Base-by-base conservation (phyloP, 2,797 vertebrate species). In the Manis crassicaudata region DNA sequence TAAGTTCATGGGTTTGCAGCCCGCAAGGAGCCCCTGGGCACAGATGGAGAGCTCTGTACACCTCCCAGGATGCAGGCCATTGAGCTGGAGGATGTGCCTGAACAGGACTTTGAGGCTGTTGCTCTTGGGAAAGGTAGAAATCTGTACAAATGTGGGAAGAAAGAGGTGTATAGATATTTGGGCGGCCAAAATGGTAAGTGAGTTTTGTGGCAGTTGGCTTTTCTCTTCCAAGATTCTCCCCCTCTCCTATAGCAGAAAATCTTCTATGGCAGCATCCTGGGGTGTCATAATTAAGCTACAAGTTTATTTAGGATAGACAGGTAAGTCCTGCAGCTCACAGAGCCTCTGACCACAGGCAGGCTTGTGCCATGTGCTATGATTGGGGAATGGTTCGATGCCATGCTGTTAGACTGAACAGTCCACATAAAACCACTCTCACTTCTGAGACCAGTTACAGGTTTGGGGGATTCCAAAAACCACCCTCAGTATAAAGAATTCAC, bases 311-410 rank as follows among this genome's bases (percentile, higher is more conserved):
- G 29, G 32, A 29, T 32, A 50, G 54, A 25, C 16, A 27, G 29
- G 4, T 13, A 12, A n/a, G 32, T 21, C 76, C 6, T 27, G 5
- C 40, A 37, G 3, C 16, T 2, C 7, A 1, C 2, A 14, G 35
- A 37, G 35, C 43, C 75, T 81, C 60, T 13, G 54, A 43, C 23
- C 68, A n/a, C 35, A 10, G 9, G 23, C 76, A 58, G 76, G 62
- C 52, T 40, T 5, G 20, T 20, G n/a, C 83, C 35, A 2, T 9
- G 54, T 29, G 25, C 46, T 12, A 7, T 65, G 40, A 20, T 23
- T n/a, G 79, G 82, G n/a, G 75, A 54, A 25, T 1, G 7, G 8
- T 1, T n/a, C 16, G 40, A n/a, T 29, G 21, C 50, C 50, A 0
- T 32, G 87, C 10, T 29, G 7, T 16, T 14, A 35, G 35, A 9